Evolutionary conservation across 2,888 invertebrate species (phyloP).

Genomic region (Drosophila incognita): DNA sequence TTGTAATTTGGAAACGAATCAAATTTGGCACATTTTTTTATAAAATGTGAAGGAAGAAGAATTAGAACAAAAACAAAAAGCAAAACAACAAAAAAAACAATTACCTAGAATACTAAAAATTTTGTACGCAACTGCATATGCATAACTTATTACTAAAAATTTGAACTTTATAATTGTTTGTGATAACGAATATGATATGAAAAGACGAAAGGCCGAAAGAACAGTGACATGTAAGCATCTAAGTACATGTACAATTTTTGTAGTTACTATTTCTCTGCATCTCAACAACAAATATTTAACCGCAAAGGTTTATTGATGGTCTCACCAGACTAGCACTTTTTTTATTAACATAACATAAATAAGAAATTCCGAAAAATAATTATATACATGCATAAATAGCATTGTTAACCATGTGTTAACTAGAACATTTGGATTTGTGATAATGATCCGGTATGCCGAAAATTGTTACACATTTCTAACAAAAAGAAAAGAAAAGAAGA

Average conservation of each 20-base stretch:
- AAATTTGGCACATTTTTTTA: slow-evolving; percentile 63
- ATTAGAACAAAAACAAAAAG: neutral
- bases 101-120: slow-evolving; percentile 72
- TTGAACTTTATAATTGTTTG: slow-evolving; percentile 79
- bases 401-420: slow-evolving; percentile 36
- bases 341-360: slow-evolving; percentile 66
- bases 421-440: slow-evolving; percentile 33
- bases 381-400: slow-evolving; percentile 37
- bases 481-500: neutral
- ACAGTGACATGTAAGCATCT: slow-evolving; percentile 14
- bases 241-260: slow-evolving; percentile 58
- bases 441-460: neutral
- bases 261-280: slow-evolving; percentile 73
- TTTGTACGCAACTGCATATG: slow-evolving; percentile 72
- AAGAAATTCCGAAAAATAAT: slow-evolving; percentile 32
- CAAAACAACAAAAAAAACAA: slow-evolving; percentile 23
- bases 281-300: slow-evolving; percentile 67
- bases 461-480: slow-evolving; percentile 1
- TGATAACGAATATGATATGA: slow-evolving; percentile 67
- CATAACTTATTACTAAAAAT: slow-evolving; percentile 72
- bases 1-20: slow-evolving; percentile 66
- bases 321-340: slow-evolving; percentile 72
- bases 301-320: slow-evolving; percentile 56
- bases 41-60: slow-evolving; percentile 23
- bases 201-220: slow-evolving; percentile 13